Base-by-base conservation (phyloP, 2,888 invertebrate species). In the Acholoe squamosa region DNA sequence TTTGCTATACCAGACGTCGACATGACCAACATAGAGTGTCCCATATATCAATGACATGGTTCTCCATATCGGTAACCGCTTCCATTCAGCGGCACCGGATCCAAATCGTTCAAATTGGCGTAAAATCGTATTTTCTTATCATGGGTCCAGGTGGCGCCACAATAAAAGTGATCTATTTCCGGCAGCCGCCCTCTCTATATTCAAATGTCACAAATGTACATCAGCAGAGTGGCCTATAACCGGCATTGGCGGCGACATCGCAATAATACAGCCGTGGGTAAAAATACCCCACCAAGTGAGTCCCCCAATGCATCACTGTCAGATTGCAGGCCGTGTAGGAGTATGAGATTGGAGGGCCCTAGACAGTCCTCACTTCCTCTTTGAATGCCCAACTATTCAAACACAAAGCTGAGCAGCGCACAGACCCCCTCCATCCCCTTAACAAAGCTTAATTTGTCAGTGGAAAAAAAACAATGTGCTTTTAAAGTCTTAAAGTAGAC, bases 371-470 rank as follows among this genome's bases (percentile, higher is more conserved):
- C 19, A 61, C 61, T 61, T 71, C 71, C 28, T 1, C 71, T 71
- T 71, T 71, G 25, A 71, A 71, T 25, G 14, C 71, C 28, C 71
- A 71, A 71, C 28, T 71, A 71, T 71, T 71, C 25, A 28, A 71
- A 71, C 71, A 71, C 25, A 5, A n/a, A 3, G 71, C 61, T 71
- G 71, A 71, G 25, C 43, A 43, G 43, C 10, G 19, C 7, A 19
- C 14, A 43, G 80, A 33, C 22, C n/a, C 22, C 34, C 80, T 1
- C 34, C 33, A 80, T 61, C 61, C n/a, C 61, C 61, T 19, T 16
- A 80, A 80, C 76, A 76, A 76, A 76, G 25, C 16, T 28, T 28
- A 76, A 76, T 76, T 76, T 76, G 76, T 76, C 76, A 16, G 28
- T 31, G 76, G 3, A 31, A 76, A 31, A 76, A 76, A 25, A 5